A percentile compares a stretch with the other conserved stretches of the same genome.
phyloP scores from a whole-genome alignment of 2,888 invertebrate genomes.

The Phengaris arion region DNA sequence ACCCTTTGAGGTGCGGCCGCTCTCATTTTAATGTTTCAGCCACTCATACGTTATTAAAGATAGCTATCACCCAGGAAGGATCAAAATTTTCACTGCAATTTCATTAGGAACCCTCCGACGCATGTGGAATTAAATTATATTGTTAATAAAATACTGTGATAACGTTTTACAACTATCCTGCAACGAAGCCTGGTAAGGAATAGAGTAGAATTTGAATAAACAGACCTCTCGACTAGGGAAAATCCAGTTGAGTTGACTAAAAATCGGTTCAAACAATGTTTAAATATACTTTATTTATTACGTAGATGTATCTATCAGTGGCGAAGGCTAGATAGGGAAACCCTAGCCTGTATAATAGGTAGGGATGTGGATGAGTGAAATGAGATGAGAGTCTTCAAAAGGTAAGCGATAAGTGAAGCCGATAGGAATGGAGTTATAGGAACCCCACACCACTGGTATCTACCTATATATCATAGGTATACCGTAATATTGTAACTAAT shows the following conservation, averaged over 20 bases:
- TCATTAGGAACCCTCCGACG: conserved; percentile 54
- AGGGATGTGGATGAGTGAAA: no score
- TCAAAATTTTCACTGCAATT: conserved; percentile 69
- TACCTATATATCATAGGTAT: no score
- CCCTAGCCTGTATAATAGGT: no score
- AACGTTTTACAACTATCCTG: not conserved
- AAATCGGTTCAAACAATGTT: not conserved
- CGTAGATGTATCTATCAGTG: no score
- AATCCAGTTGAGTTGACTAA: not conserved
- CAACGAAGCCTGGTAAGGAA: not conserved
- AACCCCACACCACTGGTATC: no score
- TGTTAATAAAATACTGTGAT: conserved; percentile 14
- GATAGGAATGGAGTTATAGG: no score
- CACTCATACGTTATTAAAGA: conserved; percentile 77
- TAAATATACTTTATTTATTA: no score
- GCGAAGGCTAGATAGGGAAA: no score
- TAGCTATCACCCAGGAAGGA: conserved; percentile 72
- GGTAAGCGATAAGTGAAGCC: no score
- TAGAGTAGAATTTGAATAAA: not conserved
- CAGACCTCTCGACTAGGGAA: not conserved
- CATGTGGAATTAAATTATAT: conserved; percentile 22
- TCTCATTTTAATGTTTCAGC: conserved; percentile 65
- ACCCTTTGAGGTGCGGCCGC: conserved; percentile 61
- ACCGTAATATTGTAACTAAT: no score
- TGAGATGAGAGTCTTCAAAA: no score